phyloP scores from a whole-genome alignment of 2,113 vertebrate species.

The Tiliqua scincoides region DNA sequence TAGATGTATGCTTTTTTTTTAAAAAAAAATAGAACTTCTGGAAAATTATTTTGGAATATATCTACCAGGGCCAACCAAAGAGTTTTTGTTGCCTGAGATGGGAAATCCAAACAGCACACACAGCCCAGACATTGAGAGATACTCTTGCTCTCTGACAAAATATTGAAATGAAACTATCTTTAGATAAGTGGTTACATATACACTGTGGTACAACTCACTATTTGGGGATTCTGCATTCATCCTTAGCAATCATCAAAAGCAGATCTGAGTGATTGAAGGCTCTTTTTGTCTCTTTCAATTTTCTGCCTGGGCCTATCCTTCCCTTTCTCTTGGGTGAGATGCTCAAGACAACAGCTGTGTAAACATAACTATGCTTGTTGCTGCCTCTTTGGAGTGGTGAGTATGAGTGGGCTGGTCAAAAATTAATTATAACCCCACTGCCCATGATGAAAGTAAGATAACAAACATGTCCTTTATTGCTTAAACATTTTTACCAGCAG shows the following conservation, averaged over 20 bases:
- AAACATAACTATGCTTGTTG: background rate
- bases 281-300: too few species aligned
- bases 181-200: background rate
- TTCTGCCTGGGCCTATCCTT: too few species aligned
- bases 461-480: background rate
- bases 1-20: too few species aligned
- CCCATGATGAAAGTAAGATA: slow-evolving; percentile 1
- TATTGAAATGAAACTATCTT: background rate
- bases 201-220: background rate
- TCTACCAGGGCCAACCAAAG: too few species aligned
- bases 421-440: slow-evolving; percentile 3
- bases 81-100: too few species aligned
- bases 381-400: background rate
- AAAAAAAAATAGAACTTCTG: too few species aligned
- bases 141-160: background rate
- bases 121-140: too few species aligned
- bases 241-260: background rate
- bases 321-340: too few species aligned
- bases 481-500: background rate
- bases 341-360: background rate
- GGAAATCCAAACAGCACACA: too few species aligned
- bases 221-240: background rate
- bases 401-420: background rate
- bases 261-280: too few species aligned
- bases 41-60: too few species aligned